Base-by-base conservation (phyloP, 2,797 vertebrate genomes). In the Melanotaenia trifasciata region DNA sequence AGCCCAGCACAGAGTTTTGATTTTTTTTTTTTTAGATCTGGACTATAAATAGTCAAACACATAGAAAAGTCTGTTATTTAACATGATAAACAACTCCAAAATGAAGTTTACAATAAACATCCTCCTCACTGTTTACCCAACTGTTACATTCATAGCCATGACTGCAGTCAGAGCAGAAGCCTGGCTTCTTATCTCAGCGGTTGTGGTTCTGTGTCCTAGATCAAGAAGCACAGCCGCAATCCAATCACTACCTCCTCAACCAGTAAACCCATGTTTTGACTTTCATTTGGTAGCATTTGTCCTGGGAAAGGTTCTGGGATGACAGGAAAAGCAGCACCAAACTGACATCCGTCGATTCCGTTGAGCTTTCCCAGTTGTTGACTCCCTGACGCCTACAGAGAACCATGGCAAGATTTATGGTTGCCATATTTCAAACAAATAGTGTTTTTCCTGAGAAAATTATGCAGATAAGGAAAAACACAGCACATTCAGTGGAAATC, bases 151-250 rank as follows among this genome's bases (percentile, higher is more conserved):
- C 70, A 81, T 38, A 64, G 67, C 67, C 73, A 59, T 86, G 79
- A 79, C 72, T 80, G 72, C 61, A 28, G 61, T 85, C 80, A 16
- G 64, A 65, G 68, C 67, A 59, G 26, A 28, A 28, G 78, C 57
- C 79, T 70, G 82, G 81, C 82, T 81, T 84, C 91, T 92, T 91
- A 91, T 91, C 89, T 84, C 83, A 58, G 92, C 64, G 84, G 89
- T 87, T 92, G 92, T 83, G 92, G 91, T 91, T 88, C 70, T 58
- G 68, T 56, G 81, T 92, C 83, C 87, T 74, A 82, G 78, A 87
- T 83, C 60, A 64, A 83, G 71, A 87, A 67, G 76, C 83, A 75
- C 76, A 76, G 85, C 87, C 91, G 38, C 88, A 76, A 18, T 62
- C 69, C 79, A 78, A 67, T 84, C 82, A 67, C 86, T 63, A 63